Evolutionary conservation across 2,888 invertebrate species (phyloP).

Genomic region (Acheta domesticus): DNA sequence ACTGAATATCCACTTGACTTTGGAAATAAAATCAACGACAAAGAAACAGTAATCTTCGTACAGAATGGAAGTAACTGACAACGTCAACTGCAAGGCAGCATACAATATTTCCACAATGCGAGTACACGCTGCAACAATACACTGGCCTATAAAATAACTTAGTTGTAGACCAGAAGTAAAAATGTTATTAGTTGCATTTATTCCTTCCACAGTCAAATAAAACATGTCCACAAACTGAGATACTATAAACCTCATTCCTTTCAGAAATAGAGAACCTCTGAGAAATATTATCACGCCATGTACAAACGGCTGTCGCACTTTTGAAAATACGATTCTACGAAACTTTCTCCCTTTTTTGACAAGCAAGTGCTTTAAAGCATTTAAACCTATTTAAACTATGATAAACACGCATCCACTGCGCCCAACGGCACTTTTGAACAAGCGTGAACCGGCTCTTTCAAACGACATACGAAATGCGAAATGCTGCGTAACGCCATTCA

Average conservation of each 20-base stretch:
- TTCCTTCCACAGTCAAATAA: background rate
- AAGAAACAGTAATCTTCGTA: conserved; percentile 31
- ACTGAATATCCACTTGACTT: conserved; percentile 12
- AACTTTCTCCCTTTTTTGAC: no score
- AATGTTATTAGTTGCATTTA: background rate
- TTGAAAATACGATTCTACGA: no score
- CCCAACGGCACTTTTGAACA: no score
- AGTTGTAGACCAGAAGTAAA: background rate
- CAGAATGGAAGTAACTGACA: background rate
- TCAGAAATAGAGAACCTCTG: background rate
- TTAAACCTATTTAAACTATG: no score
- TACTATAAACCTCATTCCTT: background rate
- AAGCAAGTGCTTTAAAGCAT: no score
- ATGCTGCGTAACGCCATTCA: no score
- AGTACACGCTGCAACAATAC: conserved; percentile 21
- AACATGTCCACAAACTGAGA: background rate
- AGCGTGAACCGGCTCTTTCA: no score
- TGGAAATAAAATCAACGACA: conserved; percentile 22
- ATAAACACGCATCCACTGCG: no score
- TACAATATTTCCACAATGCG: background rate
- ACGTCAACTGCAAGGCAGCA: background rate
- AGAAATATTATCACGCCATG: no score
- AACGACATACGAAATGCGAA: no score
- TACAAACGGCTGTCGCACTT: no score
- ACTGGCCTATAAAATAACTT: conserved; percentile 25